Base-by-base conservation (phyloP, 2,888 invertebrate genomes). In the Epirrhoe alternata region DNA sequence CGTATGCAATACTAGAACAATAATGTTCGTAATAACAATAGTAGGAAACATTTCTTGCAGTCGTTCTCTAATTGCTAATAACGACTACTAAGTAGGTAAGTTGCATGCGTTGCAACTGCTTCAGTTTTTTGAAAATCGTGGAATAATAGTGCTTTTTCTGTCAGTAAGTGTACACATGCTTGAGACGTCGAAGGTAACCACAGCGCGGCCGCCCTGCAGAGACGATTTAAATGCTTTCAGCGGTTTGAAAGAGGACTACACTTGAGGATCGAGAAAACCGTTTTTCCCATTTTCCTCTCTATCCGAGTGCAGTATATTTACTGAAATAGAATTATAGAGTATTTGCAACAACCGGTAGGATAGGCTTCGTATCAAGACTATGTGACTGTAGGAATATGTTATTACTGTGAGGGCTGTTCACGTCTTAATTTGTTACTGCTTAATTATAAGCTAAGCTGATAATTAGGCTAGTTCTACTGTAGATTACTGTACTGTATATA, bases 221-320 rank as follows among this genome's bases (percentile, higher is more conserved):
- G 6, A 38, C 55, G 31, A 61, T 62, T 62, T 62, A 55, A 62
- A 62, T 55, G 42, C 61, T 62, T 62, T 62, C 61, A 50, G 50
- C 30, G 50, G 50, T 49, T 49, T 30, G n/a, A 17, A 50, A 50
- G 50, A 38, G 17, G 24, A 24, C 17, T 50, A 42, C 58, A 58
- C 24, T 50, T 58, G 35, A 16, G 55, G 55, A 62, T 50, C 35
- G 42, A 49, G 49, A 62, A 62, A 50, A 50, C 50, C 59, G 51
- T 51, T 59, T 59, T 49, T 10, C 38, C 33, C 33, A 24, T 51
- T 57, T 45, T 16, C 31, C 30, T 47, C 24, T 57, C 16, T 57
- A 57, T 55, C 38, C 38, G 12, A 12, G 38, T 42, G 38, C 12
- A 42, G 10, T 24, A 24, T 42, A 42, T 42, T 42, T 42, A 42